A percentile compares a stretch with the other conserved stretches of the same genome.
These are phyloP conservation scores for Aepyceros melampus DNA, from an alignment of 2,113 vertebrate species.

Conservation along the genomic window DNA sequence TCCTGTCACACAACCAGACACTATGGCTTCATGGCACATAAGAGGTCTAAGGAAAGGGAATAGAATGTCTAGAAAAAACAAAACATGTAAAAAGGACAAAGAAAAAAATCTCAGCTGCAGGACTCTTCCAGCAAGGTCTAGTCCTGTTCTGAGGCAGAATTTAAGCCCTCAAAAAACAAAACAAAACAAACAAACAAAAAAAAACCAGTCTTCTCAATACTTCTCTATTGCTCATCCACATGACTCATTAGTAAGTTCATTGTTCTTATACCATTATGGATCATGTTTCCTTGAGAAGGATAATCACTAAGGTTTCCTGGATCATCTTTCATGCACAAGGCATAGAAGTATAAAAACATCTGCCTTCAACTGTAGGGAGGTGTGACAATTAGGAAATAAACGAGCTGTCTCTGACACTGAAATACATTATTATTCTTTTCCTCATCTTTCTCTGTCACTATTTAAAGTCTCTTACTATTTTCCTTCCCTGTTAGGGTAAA, in stretches of 20 bases:
- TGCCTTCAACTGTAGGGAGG: neutral
- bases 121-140: neutral
- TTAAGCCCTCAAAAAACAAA: neutral
- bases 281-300: neutral
- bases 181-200: neutral
- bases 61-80: neutral
- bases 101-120: neutral
- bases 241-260: neutral
- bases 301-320: neutral
- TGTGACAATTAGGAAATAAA: neutral
- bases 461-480: neutral
- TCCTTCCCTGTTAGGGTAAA: neutral
- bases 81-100: neutral
- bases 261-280: neutral
- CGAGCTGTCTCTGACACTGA: neutral
- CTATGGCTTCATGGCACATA: neutral
- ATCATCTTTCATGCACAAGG: neutral
- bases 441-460: neutral
- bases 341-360: neutral
- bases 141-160: neutral
- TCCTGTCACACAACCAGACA: neutral
- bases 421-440: neutral
- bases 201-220: neutral
- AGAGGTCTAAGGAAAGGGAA: neutral
- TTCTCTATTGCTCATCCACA: neutral